Evolutionary conservation across 2,797 vertebrate species (phyloP), one percentile per base, ranked within the genome.

Genomic region (Buceros bicornis): DNA sequence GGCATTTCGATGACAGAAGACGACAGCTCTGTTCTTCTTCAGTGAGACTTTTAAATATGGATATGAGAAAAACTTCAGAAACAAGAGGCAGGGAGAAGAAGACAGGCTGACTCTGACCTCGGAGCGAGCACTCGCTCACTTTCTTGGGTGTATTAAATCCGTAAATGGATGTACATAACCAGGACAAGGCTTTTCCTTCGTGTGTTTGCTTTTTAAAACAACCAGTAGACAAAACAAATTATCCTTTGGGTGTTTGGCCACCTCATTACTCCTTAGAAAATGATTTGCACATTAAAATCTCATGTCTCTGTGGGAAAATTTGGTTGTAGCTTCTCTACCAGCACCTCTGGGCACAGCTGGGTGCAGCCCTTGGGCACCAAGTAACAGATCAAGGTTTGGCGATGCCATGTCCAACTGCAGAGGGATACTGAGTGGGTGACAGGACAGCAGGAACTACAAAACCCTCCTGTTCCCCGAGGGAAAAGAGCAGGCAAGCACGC

Each of bases 61-160:
- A 42, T 81, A 51, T 18, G 19, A 78, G 48, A 29, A 70, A 85
- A 78, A 65, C 35, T 65, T 85, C 61, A 86, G 57, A 48, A 80
- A 57, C 20, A 33, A 60, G 69, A 88, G 53, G 8, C 1, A 1
- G 10, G 35, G 28, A 50, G 48, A 56, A 56, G 17, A 0, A 0
- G 85, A 56, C 8, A 22, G 58, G n/a, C 66, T 86, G 57, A 37
- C 16, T 78, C 42, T 40, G 88, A 72, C 72, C 66, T 69, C 6
- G 0, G 19, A 21, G 6, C 3, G 0, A 48, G 18, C 8, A 22
- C 13, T 92, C 0, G 0, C 42, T 61, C 1, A 0, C 51, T 61
- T 51, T 73, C 11, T 10, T 64, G 54, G 26, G 7, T 57, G 21
- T 18, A 67, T 69, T 86, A 78, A 78, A 74, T 24, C 48, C 71